Percentiles rank a stretch among this genome's conserved stretches.
Conservation (phyloP, 2,797 vertebrate species). For the Microctenopoma stevenorrisi region DNA sequence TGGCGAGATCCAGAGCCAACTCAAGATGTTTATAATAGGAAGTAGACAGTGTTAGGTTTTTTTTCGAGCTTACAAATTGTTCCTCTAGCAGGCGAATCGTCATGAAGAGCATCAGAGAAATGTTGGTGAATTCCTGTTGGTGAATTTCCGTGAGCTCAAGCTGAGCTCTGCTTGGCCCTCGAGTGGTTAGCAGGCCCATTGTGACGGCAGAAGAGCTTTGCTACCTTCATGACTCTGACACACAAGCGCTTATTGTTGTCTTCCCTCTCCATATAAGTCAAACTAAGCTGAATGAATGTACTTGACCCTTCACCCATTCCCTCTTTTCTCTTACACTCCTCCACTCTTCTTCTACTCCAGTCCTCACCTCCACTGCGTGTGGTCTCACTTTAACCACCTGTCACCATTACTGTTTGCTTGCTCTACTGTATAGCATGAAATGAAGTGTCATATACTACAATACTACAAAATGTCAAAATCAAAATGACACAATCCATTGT, state of each 20-base stretch:
- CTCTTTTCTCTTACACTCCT: constrained; percentile 63
- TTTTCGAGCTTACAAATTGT: constrained; percentile 25
- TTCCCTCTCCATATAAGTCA: constrained; percentile 74
- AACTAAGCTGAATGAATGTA: constrained; percentile 77
- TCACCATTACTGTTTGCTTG: constrained; percentile 31
- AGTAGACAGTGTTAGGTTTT: constrained; percentile 32
- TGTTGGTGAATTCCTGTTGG: constrained; percentile 13
- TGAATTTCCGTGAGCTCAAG: constrained; percentile 20
- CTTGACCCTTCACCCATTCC: constrained; percentile 74
- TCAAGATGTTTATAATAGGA: constrained; percentile 51
- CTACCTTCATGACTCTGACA: constrained; percentile 55
- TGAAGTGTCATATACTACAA: constrained; percentile 25
- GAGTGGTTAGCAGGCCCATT: constrained; percentile 46
- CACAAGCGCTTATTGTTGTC: constrained; percentile 74
- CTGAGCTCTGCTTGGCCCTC: neutral
- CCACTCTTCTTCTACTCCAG: constrained; percentile 48
- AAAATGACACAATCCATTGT: neutral
- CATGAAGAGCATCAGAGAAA: constrained; percentile 30
- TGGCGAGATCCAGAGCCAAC: constrained; percentile 33
- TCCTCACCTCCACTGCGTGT: constrained; percentile 59
- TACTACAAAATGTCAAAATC: neutral
- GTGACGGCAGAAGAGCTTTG: constrained; percentile 49
- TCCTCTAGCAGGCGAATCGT: constrained; percentile 20
- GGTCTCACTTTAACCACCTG: constrained; percentile 65
- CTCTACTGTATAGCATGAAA: constrained; percentile 40